These are phyloP conservation scores for Leucoraja ocellata DNA, from an alignment of 2,797 vertebrate genomes.

Conservation along the genomic window DNA sequence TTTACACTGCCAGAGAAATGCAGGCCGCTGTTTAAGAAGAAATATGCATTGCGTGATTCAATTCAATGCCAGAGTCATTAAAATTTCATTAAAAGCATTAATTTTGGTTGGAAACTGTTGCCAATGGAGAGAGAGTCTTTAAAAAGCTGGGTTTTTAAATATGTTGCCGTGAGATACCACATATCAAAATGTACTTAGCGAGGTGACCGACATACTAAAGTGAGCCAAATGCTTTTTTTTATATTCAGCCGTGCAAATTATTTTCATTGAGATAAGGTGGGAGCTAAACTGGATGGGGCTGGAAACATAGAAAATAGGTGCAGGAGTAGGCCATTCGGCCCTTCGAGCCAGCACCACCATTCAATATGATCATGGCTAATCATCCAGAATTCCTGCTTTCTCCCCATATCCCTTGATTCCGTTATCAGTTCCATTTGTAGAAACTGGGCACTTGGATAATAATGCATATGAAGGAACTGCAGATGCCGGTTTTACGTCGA, in stretches of 20 bases:
- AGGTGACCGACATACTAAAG: conserved; percentile 2
- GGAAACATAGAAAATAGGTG: no score
- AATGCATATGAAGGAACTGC: no score
- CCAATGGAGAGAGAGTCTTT: conserved; percentile 1
- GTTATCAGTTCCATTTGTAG: no score
- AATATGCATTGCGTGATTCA: conserved; percentile 31
- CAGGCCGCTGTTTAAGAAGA: conserved; percentile 16
- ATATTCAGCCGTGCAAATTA: conserved; percentile 8
- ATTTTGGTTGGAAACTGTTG: not conserved
- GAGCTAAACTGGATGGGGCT: no score
- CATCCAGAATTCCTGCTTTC: no score
- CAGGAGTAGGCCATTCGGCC: no score
- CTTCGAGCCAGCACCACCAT: no score
- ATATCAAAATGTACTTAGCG: not conserved
- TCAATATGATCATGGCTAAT: no score
- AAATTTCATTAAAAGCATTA: conserved; percentile 37
- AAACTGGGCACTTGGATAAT: no score
- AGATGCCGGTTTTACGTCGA: no score
- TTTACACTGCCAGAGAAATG: conserved; percentile 10
- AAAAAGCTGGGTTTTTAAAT: conserved; percentile 25
- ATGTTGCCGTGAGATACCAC: conserved; percentile 29
- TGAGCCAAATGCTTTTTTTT: not conserved
- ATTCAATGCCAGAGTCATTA: conserved; percentile 31
- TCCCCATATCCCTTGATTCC: no score
- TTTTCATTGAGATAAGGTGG: not conserved